Percentiles rank a stretch among this genome's conserved stretches.
These are phyloP conservation scores for Bibio marci DNA, from an alignment of 2,888 invertebrate species.

Conservation along the genomic window DNA sequence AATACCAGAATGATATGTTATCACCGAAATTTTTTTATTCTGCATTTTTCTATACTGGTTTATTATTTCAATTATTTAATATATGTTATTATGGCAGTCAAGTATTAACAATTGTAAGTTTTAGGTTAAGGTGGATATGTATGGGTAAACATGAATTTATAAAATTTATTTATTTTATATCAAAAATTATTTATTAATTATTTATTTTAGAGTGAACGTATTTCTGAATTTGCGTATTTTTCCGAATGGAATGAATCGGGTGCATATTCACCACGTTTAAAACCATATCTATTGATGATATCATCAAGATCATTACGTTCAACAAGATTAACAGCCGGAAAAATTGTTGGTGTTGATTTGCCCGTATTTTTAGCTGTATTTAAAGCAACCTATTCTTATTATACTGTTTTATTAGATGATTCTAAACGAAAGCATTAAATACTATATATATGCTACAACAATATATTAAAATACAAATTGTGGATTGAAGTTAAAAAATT, in stretches of 20 bases:
- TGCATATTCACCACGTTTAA: background rate
- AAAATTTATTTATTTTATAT: too few relatives aligned
- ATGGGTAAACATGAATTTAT: too few relatives aligned
- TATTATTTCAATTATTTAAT: background rate
- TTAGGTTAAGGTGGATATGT: too few relatives aligned
- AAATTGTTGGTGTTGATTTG: constrained; percentile 3
- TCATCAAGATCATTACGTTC: background rate
- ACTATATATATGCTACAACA: too few relatives aligned
- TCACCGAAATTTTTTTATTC: constrained; percentile 1
- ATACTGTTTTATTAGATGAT: constrained; percentile 1
- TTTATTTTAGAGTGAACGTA: constrained; percentile 1
- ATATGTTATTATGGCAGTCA: constrained; percentile 3
- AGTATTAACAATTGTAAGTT: background rate
- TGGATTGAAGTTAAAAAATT: too few relatives aligned
- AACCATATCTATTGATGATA: background rate
- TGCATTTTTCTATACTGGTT: constrained; percentile 2
- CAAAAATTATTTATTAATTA: too few relatives aligned
- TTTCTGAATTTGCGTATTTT: constrained; percentile 1
- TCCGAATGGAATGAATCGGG: background rate
- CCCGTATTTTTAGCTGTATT: constrained; percentile 3
- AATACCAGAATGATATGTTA: background rate
- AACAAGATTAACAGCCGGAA: background rate
- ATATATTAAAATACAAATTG: too few relatives aligned
- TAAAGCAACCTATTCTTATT: constrained; percentile 2
- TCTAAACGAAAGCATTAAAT: too few relatives aligned